These are phyloP conservation scores for Mamestra brassicae DNA, from an alignment of 2,888 invertebrate genomes.

Conservation along the genomic window DNA sequence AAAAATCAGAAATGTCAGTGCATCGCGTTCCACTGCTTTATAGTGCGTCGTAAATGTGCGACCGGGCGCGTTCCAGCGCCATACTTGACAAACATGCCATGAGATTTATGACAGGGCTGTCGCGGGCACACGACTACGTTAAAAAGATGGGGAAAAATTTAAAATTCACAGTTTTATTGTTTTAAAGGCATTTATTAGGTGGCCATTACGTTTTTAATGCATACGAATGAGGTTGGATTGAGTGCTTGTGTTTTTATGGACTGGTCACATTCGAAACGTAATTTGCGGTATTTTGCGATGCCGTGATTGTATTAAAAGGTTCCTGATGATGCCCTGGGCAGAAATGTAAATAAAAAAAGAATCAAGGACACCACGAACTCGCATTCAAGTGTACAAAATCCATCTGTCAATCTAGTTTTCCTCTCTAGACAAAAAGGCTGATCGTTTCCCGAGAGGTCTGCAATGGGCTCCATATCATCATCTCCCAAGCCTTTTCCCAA, in stretches of 20 bases:
- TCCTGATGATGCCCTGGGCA: no score
- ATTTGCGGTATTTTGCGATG: background rate
- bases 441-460: no score
- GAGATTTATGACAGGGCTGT: slow-evolving; percentile 74
- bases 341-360: background rate
- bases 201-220: slow-evolving; percentile 47
- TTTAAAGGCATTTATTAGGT: slow-evolving; percentile 54
- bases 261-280: background rate
- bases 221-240: slow-evolving; percentile 46
- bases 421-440: no score
- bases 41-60: slow-evolving; percentile 60
- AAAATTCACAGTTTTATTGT: slow-evolving; percentile 60
- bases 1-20: slow-evolving; percentile 59
- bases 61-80: slow-evolving; percentile 62
- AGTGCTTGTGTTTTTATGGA: slow-evolving; percentile 11
- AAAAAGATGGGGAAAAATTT: slow-evolving; percentile 43
- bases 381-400: no score
- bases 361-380: no score
- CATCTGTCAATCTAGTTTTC: no score
- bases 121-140: slow-evolving; percentile 49
- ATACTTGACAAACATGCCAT: slow-evolving; percentile 78
- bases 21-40: slow-evolving; percentile 62
- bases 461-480: no score
- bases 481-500: no score
- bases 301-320: background rate